These are phyloP conservation scores for Lithophane semibrunnea DNA, from an alignment of 2,888 invertebrate species.

Conservation along the genomic window DNA sequence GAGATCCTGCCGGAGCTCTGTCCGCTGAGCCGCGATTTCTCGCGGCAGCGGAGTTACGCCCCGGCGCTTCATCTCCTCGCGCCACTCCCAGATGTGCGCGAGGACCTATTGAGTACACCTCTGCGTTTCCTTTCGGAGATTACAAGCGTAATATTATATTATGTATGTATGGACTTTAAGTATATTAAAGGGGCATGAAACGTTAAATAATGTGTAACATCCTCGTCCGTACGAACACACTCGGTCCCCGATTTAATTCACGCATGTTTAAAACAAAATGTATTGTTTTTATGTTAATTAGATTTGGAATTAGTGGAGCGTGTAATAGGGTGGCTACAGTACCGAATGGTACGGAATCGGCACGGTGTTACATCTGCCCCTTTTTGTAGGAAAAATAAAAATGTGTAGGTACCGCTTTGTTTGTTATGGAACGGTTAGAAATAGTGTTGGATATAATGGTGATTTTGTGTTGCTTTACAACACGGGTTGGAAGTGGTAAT, in stretches of 20 bases:
- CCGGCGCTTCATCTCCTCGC: too few species aligned
- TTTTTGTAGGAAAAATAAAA: slow-evolving; percentile 20
- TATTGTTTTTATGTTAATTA: slow-evolving; percentile 67
- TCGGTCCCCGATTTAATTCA: slow-evolving; percentile 66
- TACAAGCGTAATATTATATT: too few species aligned
- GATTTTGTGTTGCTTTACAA: not conserved
- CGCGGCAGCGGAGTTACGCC: too few species aligned
- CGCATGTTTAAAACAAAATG: slow-evolving; percentile 57
- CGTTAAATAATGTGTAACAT: slow-evolving; percentile 10
- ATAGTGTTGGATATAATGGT: slow-evolving; percentile 7
- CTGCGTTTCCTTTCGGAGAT: too few species aligned
- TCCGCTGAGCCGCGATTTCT: too few species aligned
- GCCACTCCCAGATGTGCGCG: too few species aligned
- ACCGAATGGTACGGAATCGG: slow-evolving; percentile 52
- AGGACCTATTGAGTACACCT: too few species aligned
- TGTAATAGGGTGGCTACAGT: slow-evolving; percentile 57
- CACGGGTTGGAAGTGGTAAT: not conserved
- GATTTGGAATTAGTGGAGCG: slow-evolving; percentile 61
- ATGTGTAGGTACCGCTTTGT: slow-evolving; percentile 3
- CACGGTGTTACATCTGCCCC: slow-evolving; percentile 25
- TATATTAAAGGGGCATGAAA: not conserved
- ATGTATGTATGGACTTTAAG: too few species aligned
- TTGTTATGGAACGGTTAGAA: slow-evolving; percentile 18
- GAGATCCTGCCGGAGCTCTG: too few species aligned
- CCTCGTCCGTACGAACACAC: slow-evolving; percentile 64